Percentiles rank a stretch among this genome's conserved stretches.
These are phyloP conservation scores for Artibeus lituratus DNA, from an alignment of 2,797 vertebrate species.

Conservation along the genomic window DNA sequence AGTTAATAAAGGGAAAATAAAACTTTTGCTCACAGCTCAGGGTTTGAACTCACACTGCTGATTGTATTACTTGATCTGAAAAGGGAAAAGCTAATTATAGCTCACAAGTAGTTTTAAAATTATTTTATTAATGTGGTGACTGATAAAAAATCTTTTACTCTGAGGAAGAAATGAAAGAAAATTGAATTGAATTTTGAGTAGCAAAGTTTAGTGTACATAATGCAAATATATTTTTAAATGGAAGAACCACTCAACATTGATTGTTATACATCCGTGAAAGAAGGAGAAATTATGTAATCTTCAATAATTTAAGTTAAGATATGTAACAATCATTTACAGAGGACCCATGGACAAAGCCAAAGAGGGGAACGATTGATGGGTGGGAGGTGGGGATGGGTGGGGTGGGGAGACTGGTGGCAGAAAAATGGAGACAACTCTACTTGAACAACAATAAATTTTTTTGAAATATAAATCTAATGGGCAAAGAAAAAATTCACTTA, in stretches of 20 bases:
- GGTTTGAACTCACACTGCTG: constrained; percentile 16
- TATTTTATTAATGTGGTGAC: constrained; percentile 25
- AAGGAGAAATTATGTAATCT: neutral
- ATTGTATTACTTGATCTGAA: neutral
- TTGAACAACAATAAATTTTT: too few relatives aligned
- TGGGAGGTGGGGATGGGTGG: too few relatives aligned
- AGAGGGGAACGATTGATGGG: too few relatives aligned
- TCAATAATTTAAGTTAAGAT: constrained; percentile 3
- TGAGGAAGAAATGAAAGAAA: neutral
- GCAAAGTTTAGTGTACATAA: neutral
- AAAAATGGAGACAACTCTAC: too few relatives aligned
- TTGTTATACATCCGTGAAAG: neutral
- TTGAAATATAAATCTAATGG: too few relatives aligned
- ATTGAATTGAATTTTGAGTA: constrained; percentile 21
- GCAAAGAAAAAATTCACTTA: too few relatives aligned
- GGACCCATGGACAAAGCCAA: too few relatives aligned
- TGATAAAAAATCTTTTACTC: neutral
- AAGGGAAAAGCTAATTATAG: constrained; percentile 17
- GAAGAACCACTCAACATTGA: neutral
- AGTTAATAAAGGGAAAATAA: constrained; percentile 15
- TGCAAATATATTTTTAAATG: neutral
- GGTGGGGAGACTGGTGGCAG: too few relatives aligned
- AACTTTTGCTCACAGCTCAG: neutral
- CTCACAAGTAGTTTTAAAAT: constrained; percentile 20
- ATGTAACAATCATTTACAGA: neutral